Percentiles rank a stretch among this genome's conserved stretches.
These are phyloP conservation scores for Ichneumoninae sp. DNA, from an alignment of 2,888 invertebrate species.

Conservation along the genomic window DNA sequence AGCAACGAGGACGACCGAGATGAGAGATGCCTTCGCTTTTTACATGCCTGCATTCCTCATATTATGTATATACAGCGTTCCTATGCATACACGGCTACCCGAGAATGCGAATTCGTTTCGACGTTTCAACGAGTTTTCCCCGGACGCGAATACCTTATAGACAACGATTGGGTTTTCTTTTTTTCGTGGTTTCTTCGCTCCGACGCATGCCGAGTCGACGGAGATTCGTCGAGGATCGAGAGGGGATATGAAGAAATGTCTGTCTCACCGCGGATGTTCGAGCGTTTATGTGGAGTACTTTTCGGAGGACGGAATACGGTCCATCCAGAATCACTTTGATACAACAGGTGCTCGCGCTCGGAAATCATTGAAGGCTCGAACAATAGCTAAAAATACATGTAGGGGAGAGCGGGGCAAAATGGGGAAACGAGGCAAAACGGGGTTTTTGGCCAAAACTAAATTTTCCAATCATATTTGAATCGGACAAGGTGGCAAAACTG, in stretches of 20 bases:
- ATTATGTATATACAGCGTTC: constrained; percentile 35
- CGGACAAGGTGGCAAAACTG: too few species aligned
- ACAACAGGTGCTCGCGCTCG: neutral
- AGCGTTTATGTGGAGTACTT: neutral
- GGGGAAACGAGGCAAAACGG: too few species aligned
- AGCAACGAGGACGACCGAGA: constrained; percentile 30
- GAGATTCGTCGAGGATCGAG: constrained; percentile 36
- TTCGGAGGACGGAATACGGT: too few species aligned
- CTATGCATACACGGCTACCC: constrained; percentile 19
- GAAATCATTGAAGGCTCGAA: neutral
- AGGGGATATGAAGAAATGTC: constrained; percentile 24
- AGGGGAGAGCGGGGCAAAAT: too few species aligned
- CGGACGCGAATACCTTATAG: constrained; percentile 50
- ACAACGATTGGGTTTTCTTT: constrained; percentile 47
- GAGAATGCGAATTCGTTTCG: constrained; percentile 63
- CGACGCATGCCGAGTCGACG: constrained; percentile 39
- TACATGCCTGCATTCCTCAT: constrained; percentile 20
- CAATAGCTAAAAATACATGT: too few species aligned
- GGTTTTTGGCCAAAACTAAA: too few species aligned
- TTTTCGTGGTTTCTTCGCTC: constrained; percentile 22
- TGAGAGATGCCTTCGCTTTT: constrained; percentile 37
- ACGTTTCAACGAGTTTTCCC: constrained; percentile 58
- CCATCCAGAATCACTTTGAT: too few species aligned
- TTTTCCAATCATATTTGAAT: too few species aligned
- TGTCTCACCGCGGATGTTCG: constrained; percentile 6